Conservation (phyloP, 2,797 vertebrate species). For the Coracias cyanogaster region DNA sequence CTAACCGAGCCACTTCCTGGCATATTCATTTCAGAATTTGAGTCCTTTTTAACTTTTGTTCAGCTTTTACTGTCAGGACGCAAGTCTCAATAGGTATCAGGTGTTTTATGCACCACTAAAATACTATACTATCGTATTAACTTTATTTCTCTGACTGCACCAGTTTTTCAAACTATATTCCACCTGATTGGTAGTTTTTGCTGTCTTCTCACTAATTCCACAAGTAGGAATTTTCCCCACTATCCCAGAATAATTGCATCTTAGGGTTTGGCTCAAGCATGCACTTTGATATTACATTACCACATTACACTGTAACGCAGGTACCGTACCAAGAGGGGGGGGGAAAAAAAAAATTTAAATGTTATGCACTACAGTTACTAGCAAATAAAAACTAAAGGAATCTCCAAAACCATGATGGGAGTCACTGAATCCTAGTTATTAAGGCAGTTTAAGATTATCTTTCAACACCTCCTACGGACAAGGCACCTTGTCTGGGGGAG, state of each 20-base stretch:
- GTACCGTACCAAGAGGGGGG: background rate
- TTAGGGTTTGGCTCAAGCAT: background rate
- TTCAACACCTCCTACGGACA: background rate
- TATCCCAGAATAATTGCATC: background rate
- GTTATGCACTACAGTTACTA: background rate
- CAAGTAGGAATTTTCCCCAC: background rate
- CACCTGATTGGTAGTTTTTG: background rate
- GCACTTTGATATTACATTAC: background rate
- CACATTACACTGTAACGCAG: background rate
- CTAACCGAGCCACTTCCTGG: background rate
- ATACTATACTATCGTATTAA: background rate
- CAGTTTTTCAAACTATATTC: slow-evolving; percentile 1
- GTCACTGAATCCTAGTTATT: background rate
- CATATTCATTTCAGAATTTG: slow-evolving; percentile 1
- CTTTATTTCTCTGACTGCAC: background rate
- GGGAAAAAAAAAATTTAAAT: background rate
- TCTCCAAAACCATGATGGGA: background rate
- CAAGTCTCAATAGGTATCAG: slow-evolving; percentile 34
- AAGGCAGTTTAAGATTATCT: background rate
- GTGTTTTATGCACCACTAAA: slow-evolving; percentile 42
- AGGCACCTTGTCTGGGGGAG: background rate
- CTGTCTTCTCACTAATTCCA: background rate
- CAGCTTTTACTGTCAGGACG: slow-evolving; percentile 19
- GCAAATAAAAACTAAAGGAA: background rate
- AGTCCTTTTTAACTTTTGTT: slow-evolving; percentile 14